Conservation (phyloP, 2,113 vertebrate genomes). For the Chlorodrepanis virens region DNA sequence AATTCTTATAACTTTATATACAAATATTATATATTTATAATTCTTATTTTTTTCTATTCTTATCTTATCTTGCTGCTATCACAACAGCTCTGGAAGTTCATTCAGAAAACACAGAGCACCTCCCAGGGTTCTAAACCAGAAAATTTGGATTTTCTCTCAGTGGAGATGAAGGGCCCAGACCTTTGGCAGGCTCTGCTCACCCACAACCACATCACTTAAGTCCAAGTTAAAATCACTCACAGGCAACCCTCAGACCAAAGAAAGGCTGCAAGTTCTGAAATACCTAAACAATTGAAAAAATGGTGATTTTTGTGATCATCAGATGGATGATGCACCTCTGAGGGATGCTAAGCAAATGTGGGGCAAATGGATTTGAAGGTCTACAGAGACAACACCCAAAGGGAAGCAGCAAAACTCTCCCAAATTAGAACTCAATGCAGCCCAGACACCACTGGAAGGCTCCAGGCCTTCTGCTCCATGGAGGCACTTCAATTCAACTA, state of each 20-base stretch:
- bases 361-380: not conserved
- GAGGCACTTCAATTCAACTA: not conserved
- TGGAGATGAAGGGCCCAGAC: too few relatives aligned
- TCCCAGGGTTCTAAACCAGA: not conserved
- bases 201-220: not conserved
- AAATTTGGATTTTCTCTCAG: accelerated
- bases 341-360: not conserved
- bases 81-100: not conserved
- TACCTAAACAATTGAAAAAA: not conserved
- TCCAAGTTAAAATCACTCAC: not conserved
- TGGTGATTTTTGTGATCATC: not conserved
- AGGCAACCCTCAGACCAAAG: not conserved
- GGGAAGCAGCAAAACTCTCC: not conserved
- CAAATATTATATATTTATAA: too few relatives aligned
- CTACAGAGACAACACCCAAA: not conserved
- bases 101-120: not conserved
- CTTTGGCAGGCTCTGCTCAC: not conserved
- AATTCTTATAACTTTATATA: too few relatives aligned
- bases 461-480: not conserved
- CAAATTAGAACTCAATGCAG: accelerated
- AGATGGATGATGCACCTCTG: not conserved
- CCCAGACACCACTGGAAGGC: not conserved
- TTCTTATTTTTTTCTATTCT: too few relatives aligned
- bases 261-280: not conserved
- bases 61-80: too few relatives aligned